Percentiles rank a stretch among this genome's conserved stretches.
Conservation (phyloP, 2,888 invertebrate species). For the Pachydiplax longipennis region DNA sequence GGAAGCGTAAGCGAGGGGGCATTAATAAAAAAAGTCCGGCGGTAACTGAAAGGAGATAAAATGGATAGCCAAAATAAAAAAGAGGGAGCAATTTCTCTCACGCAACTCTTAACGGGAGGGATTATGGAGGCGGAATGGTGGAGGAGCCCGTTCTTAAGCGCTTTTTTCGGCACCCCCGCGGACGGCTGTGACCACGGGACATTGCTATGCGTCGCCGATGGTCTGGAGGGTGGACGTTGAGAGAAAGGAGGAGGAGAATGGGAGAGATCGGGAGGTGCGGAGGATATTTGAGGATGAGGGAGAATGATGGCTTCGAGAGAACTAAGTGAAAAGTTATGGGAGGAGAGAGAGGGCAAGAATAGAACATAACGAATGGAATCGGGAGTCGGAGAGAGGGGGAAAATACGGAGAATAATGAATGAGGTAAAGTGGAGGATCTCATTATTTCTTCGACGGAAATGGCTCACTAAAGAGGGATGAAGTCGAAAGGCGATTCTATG, state of each 20-base stretch:
- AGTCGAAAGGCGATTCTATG: background rate
- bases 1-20: background rate
- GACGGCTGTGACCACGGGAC: conserved; percentile 6
- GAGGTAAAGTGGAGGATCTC: background rate
- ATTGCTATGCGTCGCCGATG: conserved; percentile 27
- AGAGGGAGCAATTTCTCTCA: background rate
- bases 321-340: conserved; percentile 18
- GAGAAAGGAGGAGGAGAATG: background rate
- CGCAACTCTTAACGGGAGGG: background rate
- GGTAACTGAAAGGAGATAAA: background rate
- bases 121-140: background rate
- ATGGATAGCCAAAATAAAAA: background rate
- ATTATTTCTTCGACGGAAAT: background rate
- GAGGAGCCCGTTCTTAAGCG: background rate
- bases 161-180: background rate
- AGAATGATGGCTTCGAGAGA: background rate
- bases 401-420: background rate
- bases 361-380: background rate
- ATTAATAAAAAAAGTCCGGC: background rate
- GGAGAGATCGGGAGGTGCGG: background rate
- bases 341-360: background rate
- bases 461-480: background rate
- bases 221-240: background rate
- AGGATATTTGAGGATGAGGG: background rate
- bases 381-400: background rate